Evolutionary conservation across 2,113 vertebrate species (phyloP), one percentile per base, ranked within the genome.

Genomic region (Noturus placidus): DNA sequence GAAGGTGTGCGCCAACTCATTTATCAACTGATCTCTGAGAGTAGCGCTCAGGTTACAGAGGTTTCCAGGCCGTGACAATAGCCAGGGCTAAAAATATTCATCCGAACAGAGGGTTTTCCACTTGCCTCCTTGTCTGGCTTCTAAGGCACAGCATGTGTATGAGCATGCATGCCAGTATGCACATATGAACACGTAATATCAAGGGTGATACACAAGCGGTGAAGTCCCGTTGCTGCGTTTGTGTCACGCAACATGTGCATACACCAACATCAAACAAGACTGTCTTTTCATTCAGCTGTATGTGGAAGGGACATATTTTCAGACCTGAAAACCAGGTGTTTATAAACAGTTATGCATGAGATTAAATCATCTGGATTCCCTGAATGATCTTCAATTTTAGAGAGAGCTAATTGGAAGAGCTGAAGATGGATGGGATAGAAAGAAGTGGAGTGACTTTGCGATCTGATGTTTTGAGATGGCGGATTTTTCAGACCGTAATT

Each of bases 51-150:
- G 90, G 91, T 95, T 95, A 93, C 94, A 91, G 91, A 93, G 91
- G 91, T 92, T 92, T 94, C 95, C 93, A 93, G 91, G 91, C 90
- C 92, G 88, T 91, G 93, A 95, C 94, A 95, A 94, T 95, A 90
- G 91, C 85, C 88, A 42, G 22, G 88, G 67, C 93, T 94, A 95
- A 92, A 95, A 94, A 95, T 95, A 95, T 87, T 91, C 63, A 22
- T 5, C 89, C 69, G 90, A 87, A 69, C 82, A 88, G 88, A 93
- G 94, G 93, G 92, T 92, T 95, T 95, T 95, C 93, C 93, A 92
- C 81, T 81, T 20, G 72, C 85, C 50, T 72, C 70, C 35, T 82
- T 5, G 25, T n/a, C 63, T 70, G 74, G 27, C 54, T 74, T 14
- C 25, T 84, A 42, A 59, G 82, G 69, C n/a, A 87, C 30, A 87